Base-by-base conservation (phyloP, 2,113 vertebrate genomes). In the Camelus bactrianus region DNA sequence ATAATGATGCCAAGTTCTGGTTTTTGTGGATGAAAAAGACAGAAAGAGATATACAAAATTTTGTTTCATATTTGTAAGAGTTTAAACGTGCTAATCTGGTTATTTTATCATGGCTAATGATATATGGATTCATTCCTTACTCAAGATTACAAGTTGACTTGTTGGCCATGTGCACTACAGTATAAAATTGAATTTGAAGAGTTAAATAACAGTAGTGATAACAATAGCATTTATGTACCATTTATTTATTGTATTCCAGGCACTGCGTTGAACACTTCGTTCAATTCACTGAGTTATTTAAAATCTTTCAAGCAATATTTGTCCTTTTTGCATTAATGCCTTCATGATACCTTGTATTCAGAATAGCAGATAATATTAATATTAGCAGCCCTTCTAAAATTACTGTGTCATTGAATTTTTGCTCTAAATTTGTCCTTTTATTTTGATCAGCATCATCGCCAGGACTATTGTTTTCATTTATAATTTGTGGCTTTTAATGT, bases 141-240 rank as follows among this genome's bases (percentile, higher is more conserved):
- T 93, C n/a, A 60, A 15, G 32, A 32, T 91, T 91, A 70, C 42
- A 88, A 88, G 69, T 50, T 84, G 3, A 69, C 56, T 17, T 89
- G n/a, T 60, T 6, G 24, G 16, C 28, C 32, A 73, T n/a, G 20
- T 42, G 19, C 14, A 22, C 16, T n/a, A 46, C 9, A 24, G 14
- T 22, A 54, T 2, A 62, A 86, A 75, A 56, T 52, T 35, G n/a
- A 95, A 69, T 95, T 89, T 64, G 38, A 91, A 93, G 38, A 56
- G 13, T 85, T 84, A 80, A 62, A 52, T 38, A 38, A 38, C 8
- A 81, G 64, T 64, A 28, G 15, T 65, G 38, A 28, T 60, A 12
- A 35, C 62, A 60, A 38, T 32, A 81, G 42, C 19, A 75, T 60
- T 88, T 91, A 75, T 19, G 58, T 32, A 38, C 32, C 46, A 30